Conservation (phyloP, 2,113 vertebrate genomes). For the Malurus cyaneus region DNA sequence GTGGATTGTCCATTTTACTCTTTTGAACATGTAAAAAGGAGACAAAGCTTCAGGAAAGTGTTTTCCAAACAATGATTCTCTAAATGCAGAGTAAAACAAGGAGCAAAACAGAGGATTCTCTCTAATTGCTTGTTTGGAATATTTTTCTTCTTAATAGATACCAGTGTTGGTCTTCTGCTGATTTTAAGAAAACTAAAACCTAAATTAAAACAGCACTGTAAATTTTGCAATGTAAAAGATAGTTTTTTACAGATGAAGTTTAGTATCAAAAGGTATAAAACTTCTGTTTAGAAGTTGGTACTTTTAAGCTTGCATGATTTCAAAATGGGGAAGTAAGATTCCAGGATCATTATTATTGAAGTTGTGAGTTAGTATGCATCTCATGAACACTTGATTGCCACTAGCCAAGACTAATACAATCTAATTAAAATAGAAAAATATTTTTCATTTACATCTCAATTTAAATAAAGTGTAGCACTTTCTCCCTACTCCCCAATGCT, state of each 20-base stretch:
- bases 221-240: background rate
- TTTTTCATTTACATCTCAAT: conserved; percentile 4
- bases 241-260: background rate
- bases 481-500: background rate
- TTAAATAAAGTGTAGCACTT: background rate
- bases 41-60: background rate
- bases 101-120: background rate
- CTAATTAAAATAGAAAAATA: conserved; percentile 19
- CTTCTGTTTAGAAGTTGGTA: background rate
- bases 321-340: background rate
- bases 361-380: background rate
- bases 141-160: background rate
- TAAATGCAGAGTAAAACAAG: background rate
- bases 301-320: background rate
- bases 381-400: background rate
- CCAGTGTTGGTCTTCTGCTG: background rate
- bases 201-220: background rate
- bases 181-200: background rate
- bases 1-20: background rate
- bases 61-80: background rate
- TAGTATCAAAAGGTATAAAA: background rate
- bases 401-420: background rate
- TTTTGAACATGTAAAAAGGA: background rate
- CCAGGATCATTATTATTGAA: background rate
- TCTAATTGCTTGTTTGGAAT: background rate